Evolutionary conservation across 2,113 vertebrate species (phyloP).

Genomic region (Callithrix jacchus): DNA sequence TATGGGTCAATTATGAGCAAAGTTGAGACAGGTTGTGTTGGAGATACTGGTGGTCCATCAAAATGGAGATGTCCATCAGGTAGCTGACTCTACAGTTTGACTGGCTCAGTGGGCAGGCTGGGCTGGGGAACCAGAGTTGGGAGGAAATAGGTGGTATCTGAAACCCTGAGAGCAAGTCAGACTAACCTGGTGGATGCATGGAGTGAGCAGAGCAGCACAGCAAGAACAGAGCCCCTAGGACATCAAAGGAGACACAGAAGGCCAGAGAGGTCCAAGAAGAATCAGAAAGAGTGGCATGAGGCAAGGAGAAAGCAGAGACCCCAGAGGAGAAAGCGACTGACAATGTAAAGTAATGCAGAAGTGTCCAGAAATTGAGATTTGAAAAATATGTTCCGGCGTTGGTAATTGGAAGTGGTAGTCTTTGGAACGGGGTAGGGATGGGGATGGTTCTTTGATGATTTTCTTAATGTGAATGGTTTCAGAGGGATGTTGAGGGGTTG

Average conservation of each 20-base stretch:
- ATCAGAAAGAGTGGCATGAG: not conserved
- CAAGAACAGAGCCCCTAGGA: not conserved
- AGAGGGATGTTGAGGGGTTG: not conserved
- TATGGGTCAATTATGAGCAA: not conserved
- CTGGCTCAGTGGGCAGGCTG: not conserved
- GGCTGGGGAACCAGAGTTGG: not conserved
- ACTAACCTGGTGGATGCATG: not conserved
- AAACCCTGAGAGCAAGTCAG: not conserved
- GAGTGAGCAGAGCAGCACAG: not conserved
- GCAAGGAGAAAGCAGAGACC: not conserved
- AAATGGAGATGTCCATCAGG: not conserved
- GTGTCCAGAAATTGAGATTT: not conserved
- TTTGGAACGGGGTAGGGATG: not conserved
- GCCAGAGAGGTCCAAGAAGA: not conserved
- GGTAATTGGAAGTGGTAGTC: not conserved
- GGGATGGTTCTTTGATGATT: not conserved
- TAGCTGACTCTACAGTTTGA: not conserved
- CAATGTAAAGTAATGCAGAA: not conserved
- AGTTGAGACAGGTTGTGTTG: not conserved
- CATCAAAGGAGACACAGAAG: not conserved
- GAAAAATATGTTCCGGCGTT: not conserved
- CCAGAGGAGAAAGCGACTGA: not conserved
- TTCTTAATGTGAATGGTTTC: not conserved
- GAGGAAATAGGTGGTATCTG: not conserved
- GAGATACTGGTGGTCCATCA: not conserved